Evolutionary conservation across 1,140 invertebrate genomes (phyloP), one percentile per base, ranked within the genome.

Genomic region (Aradophagus sp.): DNA sequence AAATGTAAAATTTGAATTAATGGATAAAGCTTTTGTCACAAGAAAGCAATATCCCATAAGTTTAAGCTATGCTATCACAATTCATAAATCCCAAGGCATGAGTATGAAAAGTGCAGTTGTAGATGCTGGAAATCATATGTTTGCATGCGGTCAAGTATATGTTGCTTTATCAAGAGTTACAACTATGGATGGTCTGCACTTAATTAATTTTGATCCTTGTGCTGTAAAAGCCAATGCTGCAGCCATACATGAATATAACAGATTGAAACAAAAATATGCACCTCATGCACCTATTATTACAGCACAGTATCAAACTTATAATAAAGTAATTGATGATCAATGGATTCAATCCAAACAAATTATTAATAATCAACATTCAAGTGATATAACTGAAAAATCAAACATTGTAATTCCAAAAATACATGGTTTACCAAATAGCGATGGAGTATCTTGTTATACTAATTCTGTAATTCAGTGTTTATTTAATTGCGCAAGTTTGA

Each of bases 361-460:
- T 23, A 5, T 23, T 8, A 5, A 5, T 4, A 5, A 8, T 23
- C 20, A 23, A 23, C 4, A 23, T 8, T 4, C 4, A 23, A 23
- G 20, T 23, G 8, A 23, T 23, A 23, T 23, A 23, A 4, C 20
- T 5, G 20, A 5, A 5, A 4, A 23, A 8, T 23, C 20, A 23
- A 23, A 8, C 8, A 8, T 5, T 23, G 8, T 4, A 4, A 5
- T 23, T 23, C 20, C 20, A 5, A n/a, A n/a, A n/a, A 5, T 23
- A 4, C 8, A 5, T 26, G 58, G 45, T 3, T 27, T 62, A 23
- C 16, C 6, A 12, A 62, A 62, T 42, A 13, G 2, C 16, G 45
- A 62, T 16, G 19, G 14, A 16, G 11, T 27, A 32, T 62, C 58
- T 6, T 50, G 56, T 39, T 61, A 48, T 41, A 44, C 58, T 10